Base-by-base conservation (phyloP, 1,140 invertebrate species). In the Calliopsis andreniformis region DNA sequence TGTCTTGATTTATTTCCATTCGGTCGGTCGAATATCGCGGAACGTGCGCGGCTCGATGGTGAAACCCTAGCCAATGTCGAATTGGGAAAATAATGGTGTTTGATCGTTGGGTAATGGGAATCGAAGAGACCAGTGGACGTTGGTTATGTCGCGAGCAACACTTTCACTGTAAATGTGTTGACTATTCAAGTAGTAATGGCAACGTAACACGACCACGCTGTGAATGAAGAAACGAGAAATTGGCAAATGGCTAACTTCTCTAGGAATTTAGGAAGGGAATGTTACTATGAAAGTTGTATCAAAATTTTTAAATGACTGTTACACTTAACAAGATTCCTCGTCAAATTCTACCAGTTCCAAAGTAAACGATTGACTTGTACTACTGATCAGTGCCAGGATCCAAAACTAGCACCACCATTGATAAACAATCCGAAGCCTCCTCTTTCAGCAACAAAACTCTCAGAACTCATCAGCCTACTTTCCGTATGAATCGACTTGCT, bases 1-100 rank as follows among this genome's bases (percentile, higher is more conserved):
- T 49, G 51, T 49, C 47, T 62, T 76, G 47, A 81, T 81, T 76
- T 80, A 80, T 80, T 67, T 49, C 43, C 35, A 45, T 28, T 53
- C 18, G 20, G 23, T 1, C 3, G 23, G 28, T 64, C 23, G 25
- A 63, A 42, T 25, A 12, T n/a, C 8, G 58, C 8, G n/a, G 23
- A 14, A n/a, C n/a, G 16, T 12, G 12, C 8, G 66, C 18, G 51
- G 35, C 35, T 5, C 32, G 25, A 35, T n/a, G 16, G 30, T 0
- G 2, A 5, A 39, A 18, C 43, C 12, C 6, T 0, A 32, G n/a
- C 47, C 49, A 39, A 51, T 14, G 47, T 39, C 35, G 14, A 79
- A 45, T 16, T 16, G 32, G 30, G 5, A 12, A 66, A 67, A 47
- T 75, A 32, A 43, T 28, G 45, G 42, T 16, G n/a, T 28, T 32